phyloP scores from a whole-genome alignment of 2,888 invertebrate species.

The Merodon equestris region DNA sequence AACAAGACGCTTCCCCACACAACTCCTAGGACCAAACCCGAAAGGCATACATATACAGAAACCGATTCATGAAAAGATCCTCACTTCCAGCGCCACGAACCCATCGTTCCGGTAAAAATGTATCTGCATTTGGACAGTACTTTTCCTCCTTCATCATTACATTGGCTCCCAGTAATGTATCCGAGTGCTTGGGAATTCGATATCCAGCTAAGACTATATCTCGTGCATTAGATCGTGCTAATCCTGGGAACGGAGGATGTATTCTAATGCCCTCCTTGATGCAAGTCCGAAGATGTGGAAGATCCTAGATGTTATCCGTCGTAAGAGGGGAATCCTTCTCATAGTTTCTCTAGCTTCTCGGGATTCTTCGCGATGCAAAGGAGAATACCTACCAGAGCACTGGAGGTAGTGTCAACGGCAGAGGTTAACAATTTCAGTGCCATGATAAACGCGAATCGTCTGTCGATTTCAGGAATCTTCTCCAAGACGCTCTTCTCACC shows the following conservation, averaged over 20 bases:
- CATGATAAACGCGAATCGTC: constrained; percentile 80
- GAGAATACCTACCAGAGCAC: constrained; percentile 80
- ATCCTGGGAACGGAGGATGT: constrained; percentile 82
- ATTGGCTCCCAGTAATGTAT: constrained; percentile 85
- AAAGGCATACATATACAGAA: constrained; percentile 73
- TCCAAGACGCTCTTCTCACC: constrained; percentile 80
- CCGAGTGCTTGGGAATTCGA: constrained; percentile 82
- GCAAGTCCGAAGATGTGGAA: constrained; percentile 84
- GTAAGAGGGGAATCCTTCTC: constrained; percentile 78
- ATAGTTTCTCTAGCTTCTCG: constrained; percentile 83
- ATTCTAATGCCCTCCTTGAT: constrained; percentile 85
- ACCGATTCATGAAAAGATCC: constrained; percentile 65
- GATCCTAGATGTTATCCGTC: constrained; percentile 77
- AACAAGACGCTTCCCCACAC: constrained; percentile 86
- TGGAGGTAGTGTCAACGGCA: constrained; percentile 82
- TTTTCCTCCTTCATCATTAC: constrained; percentile 82
- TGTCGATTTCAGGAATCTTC: constrained; percentile 79
- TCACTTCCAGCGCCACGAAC: constrained; percentile 55
- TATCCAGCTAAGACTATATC: constrained; percentile 83
- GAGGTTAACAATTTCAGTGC: constrained; percentile 81
- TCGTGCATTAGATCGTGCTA: constrained; percentile 80
- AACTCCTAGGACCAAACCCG: constrained; percentile 80
- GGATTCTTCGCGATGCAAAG: constrained; percentile 83
- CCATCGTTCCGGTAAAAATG: constrained; percentile 83
- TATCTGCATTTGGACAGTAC: constrained; percentile 81